These are phyloP conservation scores for Drepana arcuata DNA, from an alignment of 1,140 invertebrate genomes.

Conservation along the genomic window DNA sequence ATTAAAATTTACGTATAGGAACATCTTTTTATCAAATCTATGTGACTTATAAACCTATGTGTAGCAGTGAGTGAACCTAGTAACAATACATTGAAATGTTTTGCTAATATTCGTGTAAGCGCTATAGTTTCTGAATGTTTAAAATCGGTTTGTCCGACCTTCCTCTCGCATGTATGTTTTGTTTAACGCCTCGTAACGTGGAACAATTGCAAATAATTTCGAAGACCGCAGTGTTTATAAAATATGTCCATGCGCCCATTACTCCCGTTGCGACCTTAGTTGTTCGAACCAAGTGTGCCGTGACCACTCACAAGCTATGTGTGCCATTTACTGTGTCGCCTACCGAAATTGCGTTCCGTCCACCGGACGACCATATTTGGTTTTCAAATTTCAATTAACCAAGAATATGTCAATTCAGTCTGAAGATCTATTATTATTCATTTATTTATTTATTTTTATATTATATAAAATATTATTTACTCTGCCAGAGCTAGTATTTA, in stretches of 20 bases:
- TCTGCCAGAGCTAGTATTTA: background rate
- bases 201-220: constrained; percentile 46
- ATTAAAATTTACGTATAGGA: background rate
- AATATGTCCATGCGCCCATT: constrained; percentile 45
- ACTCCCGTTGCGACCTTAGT: constrained; percentile 31
- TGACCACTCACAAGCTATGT: constrained; percentile 6
- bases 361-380: constrained; percentile 11
- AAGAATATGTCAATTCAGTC: too few relatives aligned
- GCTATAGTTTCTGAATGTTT: constrained; percentile 17
- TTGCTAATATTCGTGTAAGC: background rate
- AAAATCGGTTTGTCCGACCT: constrained; percentile 31
- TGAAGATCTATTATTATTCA: constrained; percentile 4
- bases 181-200: constrained; percentile 34
- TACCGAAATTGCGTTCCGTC: constrained; percentile 9
- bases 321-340: constrained; percentile 11
- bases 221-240: constrained; percentile 37
- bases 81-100: background rate
- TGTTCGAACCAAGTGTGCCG: background rate
- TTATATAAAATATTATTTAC: background rate
- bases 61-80: too few relatives aligned
- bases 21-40: too few relatives aligned
- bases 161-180: constrained; percentile 38
- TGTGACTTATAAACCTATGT: too few relatives aligned
- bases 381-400: constrained; percentile 8
- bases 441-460: background rate